A percentile compares a stretch with the other conserved stretches of the same genome.
phyloP scores from a whole-genome alignment of 2,888 invertebrate genomes.

The Julus scanicus region DNA sequence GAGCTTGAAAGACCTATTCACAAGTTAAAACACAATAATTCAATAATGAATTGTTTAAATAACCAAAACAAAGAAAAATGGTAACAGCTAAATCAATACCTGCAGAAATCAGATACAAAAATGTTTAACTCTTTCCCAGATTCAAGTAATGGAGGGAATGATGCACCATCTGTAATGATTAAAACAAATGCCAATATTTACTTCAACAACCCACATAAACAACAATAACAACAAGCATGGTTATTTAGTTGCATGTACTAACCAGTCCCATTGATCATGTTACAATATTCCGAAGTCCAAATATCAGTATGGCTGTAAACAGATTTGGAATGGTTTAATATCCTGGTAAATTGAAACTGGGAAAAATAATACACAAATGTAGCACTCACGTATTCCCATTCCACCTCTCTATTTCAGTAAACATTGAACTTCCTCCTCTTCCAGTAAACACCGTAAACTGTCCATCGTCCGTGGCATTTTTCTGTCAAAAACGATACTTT shows the following conservation, averaged over 20 bases:
- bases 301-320: conserved; percentile 20
- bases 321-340: neutral
- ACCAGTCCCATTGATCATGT: conserved; percentile 54
- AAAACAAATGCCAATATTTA: neutral
- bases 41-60: neutral
- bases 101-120: conserved; percentile 52
- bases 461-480: conserved; percentile 41
- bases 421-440: conserved; percentile 2
- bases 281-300: conserved; percentile 48
- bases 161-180: conserved; percentile 48
- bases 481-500: neutral
- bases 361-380: neutral
- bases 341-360: neutral
- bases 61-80: neutral
- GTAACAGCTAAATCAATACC: neutral
- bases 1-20: conserved; percentile 28
- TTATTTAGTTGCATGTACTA: neutral
- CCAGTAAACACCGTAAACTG: conserved; percentile 45
- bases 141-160: conserved; percentile 49
- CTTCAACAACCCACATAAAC: neutral
- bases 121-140: neutral
- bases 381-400: conserved; percentile 28
- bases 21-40: neutral
- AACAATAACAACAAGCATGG: neutral
- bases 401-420: conserved; percentile 44